phyloP scores from a whole-genome alignment of 1,140 invertebrate genomes.

The Chironomus striatipennis region DNA sequence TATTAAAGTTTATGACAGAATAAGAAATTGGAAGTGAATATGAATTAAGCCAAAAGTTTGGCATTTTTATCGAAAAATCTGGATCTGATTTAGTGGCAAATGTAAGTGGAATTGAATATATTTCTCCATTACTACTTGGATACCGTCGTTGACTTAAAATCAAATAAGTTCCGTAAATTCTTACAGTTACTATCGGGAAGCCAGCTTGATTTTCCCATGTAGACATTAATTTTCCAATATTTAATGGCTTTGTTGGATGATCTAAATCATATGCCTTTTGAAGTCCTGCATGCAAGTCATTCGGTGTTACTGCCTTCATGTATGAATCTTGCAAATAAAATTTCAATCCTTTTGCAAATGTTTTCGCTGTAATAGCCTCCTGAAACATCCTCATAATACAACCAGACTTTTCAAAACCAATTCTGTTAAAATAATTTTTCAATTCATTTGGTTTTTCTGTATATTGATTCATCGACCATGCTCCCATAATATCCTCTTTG shows the following conservation, averaged over 20 bases:
- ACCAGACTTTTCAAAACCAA: background rate
- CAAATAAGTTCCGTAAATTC: background rate
- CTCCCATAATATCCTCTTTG: background rate
- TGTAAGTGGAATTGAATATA: background rate
- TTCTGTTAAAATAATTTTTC: background rate
- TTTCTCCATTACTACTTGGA: background rate
- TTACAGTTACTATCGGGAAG: conserved; percentile 44
- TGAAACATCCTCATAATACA: background rate
- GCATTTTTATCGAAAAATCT: background rate
- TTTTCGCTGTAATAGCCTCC: background rate
- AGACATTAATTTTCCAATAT: conserved; percentile 57
- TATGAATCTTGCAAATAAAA: background rate
- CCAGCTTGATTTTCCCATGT: conserved; percentile 79
- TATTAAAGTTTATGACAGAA: background rate
- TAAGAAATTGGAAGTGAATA: background rate
- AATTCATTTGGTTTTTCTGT: background rate
- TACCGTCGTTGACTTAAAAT: background rate
- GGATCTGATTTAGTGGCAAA: background rate
- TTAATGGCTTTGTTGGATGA: background rate
- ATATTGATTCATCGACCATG: background rate
- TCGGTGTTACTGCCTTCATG: background rate
- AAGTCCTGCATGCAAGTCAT: background rate
- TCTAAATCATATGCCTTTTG: background rate
- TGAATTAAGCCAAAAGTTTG: background rate
- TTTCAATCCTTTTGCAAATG: background rate